Base-by-base conservation (phyloP, 2,113 vertebrate genomes). In the Gadus chalcogrammus region DNA sequence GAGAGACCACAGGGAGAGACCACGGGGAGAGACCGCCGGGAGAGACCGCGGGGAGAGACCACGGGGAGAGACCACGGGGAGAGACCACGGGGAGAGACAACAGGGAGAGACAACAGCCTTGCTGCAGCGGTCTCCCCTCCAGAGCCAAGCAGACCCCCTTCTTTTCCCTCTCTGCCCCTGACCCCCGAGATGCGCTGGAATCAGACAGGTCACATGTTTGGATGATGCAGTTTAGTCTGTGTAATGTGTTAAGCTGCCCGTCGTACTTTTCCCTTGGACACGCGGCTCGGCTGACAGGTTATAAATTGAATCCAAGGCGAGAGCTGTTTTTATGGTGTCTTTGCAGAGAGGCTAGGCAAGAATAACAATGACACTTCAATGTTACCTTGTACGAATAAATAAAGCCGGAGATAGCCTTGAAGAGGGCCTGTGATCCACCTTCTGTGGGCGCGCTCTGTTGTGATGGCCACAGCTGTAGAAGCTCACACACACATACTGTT, bases 301-400 rank as follows among this genome's bases (percentile, higher is more conserved):
- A 84, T 90, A 88, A 89, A 92, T 90, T 90, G 84, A 80, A 88
- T 90, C 88, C 85, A 81, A 77, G 79, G 71, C 78, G 64, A 75
- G 70, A 17, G 28, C 52, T 59, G 65, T 73, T 74, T 60, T 70
- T 67, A 85, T 79, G 79, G 88, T 88, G 68, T 73, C 87, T 87
- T 86, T 87, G 80, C 87, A 82, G 80, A 74, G 71, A 81, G 72
- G 79, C 74, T 69, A 62, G 77, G 82, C 80, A 75, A 84, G 83
- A 90, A 90, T 90, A 90, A 86, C 88, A 91, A 90, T 85, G 75
- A 73, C 79, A 84, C 87, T 82, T 88, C 84, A 87, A 82, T 85
- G 89, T 83, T 77, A 79, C 80, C 84, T 76, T 84, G 77, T 72
- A 85, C 82, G 81, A 87, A 85, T 80, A 86, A 89, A 88, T 84